Evolutionary conservation across 2,888 invertebrate genomes (phyloP).

Genomic region (Anarsia innoxiella): DNA sequence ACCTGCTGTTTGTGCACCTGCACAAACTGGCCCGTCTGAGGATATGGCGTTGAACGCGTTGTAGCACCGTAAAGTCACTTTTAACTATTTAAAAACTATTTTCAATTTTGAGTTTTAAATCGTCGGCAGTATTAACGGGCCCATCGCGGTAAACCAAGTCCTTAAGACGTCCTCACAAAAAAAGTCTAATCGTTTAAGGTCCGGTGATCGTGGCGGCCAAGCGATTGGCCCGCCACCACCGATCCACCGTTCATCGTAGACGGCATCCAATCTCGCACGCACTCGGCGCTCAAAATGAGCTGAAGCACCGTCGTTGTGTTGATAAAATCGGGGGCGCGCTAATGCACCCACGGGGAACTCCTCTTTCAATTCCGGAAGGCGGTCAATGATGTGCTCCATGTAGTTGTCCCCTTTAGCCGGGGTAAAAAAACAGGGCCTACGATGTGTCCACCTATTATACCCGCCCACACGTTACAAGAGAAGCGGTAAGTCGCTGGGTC

Average conservation of each 20-base stretch:
- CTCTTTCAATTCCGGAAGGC: background rate
- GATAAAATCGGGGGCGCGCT: background rate
- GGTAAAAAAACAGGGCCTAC: constrained; percentile 1
- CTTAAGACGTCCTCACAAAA: no score
- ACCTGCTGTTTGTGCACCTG: no score
- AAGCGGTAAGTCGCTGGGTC: background rate
- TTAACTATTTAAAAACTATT: no score
- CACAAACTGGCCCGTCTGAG: no score
- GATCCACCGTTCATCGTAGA: constrained; percentile 11
- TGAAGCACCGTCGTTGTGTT: constrained; percentile 3
- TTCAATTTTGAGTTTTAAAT: no score
- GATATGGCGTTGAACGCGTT: no score
- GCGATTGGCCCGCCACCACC: constrained; percentile 13
- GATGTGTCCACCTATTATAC: background rate
- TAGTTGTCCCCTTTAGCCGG: background rate
- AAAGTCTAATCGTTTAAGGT: no score
- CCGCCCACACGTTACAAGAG: constrained; percentile 3
- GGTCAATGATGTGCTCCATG: constrained; percentile 1
- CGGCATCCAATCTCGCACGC: no score
- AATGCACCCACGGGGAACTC: constrained; percentile 1
- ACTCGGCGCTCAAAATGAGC: constrained; percentile 1
- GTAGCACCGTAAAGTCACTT: no score
- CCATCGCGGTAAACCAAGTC: no score
- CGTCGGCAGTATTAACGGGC: no score
- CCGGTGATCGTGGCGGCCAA: no score